These are phyloP conservation scores for Tridacna gigas DNA, from an alignment of 2,888 invertebrate genomes.

Conservation along the genomic window DNA sequence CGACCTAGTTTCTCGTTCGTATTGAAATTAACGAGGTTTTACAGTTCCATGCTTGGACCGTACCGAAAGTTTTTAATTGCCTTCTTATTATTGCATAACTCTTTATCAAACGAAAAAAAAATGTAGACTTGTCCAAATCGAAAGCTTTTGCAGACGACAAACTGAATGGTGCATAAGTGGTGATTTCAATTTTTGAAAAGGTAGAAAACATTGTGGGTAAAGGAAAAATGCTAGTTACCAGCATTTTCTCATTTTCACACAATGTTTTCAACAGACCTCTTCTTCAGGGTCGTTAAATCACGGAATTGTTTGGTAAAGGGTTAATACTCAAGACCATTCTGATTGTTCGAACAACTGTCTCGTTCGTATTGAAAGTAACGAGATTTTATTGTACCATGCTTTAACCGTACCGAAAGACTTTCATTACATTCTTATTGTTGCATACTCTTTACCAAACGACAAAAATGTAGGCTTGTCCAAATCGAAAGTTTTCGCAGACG, in stretches of 20 bases:
- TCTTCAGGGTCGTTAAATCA: background rate
- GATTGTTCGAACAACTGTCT: no score
- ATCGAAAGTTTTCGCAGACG: background rate
- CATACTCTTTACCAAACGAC: background rate
- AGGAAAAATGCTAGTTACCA: background rate
- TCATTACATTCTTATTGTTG: background rate
- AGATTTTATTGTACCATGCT: no score
- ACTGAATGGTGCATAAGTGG: no score
- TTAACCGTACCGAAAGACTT: no score
- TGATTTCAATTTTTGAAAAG: background rate
- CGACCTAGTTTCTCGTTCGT: no score
- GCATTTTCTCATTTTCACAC: background rate
- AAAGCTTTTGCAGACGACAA: background rate
- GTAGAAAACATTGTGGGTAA: background rate
- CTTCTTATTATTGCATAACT: background rate
- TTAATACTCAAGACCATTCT: no score
- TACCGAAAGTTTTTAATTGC: no score
- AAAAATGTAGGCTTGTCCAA: conserved; percentile 5
- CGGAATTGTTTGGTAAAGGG: no score
- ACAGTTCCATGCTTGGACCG: no score
- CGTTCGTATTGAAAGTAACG: no score
- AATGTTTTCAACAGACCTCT: background rate
- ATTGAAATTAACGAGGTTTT: no score
- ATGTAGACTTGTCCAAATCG: conserved; percentile 1
- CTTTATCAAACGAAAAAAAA: background rate